Percentiles rank a stretch among this genome's conserved stretches.
These are phyloP conservation scores for Brachyopa scutellaris DNA, from an alignment of 2,888 invertebrate species.

Conservation along the genomic window DNA sequence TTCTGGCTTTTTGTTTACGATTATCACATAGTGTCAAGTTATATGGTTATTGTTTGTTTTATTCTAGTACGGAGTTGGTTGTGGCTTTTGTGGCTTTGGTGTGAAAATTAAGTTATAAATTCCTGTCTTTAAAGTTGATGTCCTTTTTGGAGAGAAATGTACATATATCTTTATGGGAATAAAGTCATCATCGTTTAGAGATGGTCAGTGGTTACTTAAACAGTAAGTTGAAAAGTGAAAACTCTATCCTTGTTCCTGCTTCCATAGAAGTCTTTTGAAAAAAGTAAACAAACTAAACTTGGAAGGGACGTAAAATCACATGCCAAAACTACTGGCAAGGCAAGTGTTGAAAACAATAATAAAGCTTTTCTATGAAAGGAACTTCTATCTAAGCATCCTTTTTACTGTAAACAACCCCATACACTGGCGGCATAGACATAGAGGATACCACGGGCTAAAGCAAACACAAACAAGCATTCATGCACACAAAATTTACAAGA, in stretches of 20 bases:
- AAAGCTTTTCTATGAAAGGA: constrained; percentile 50
- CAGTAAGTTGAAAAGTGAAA: background rate
- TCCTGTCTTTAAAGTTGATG: too few relatives aligned
- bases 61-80: constrained; percentile 4
- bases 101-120: constrained; percentile 44
- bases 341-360: constrained; percentile 67
- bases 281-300: constrained; percentile 27
- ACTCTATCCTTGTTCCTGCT: background rate
- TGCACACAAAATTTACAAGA: constrained; percentile 69
- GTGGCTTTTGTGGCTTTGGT: background rate
- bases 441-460: constrained; percentile 40
- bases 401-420: background rate
- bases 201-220: constrained; percentile 51
- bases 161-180: constrained; percentile 22
- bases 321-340: constrained; percentile 51
- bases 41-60: constrained; percentile 64
- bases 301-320: constrained; percentile 55
- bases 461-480: constrained; percentile 68
- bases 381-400: constrained; percentile 50
- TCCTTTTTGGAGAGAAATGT: too few relatives aligned
- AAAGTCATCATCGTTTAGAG: constrained; percentile 30
- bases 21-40: constrained; percentile 68
- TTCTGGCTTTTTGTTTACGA: constrained; percentile 64
- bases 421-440: background rate
- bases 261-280: background rate